Base-by-base conservation (phyloP, 2,797 vertebrate species). In the Heliangelus exortis region DNA sequence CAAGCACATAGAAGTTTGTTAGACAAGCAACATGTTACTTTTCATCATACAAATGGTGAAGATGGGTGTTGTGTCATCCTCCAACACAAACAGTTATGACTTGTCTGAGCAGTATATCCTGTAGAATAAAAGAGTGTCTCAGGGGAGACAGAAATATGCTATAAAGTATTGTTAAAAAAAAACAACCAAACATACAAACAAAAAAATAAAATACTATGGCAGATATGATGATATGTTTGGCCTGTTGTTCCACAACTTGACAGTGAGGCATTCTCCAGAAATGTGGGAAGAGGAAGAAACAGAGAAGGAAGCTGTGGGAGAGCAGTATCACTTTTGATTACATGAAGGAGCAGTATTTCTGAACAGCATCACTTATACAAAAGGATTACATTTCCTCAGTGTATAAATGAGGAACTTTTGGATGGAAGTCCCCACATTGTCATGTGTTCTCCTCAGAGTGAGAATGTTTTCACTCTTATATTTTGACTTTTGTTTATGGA, bases 311-410 rank as follows among this genome's bases (percentile, higher is more conserved):
- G 41, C 72, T 80, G 68, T 75, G 95, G 50, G 87, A 95, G 26
- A 71, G 43, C 50, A 90, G 41, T 57, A 93, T 92, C 92, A 66
- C 51, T 91, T 83, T 1, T 89, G 58, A 78, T 17, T 48, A 36
- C 31, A 55, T 25, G 68, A 72, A 87, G 73, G 61, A 93, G 57
- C 48, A 85, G 50, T 80, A 94, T 94, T 94, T 94, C 77, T 95
- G 69, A 90, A 91, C 84, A 95, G 92, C 87, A 93, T 66, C 95
- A 80, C 78, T 93, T 90, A 41, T 7, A 74, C 84, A 89, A 74
- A 28, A 89, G 72, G 31, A 62, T 45, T 85, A 28, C 34, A 92
- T 48, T 74, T 95, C 58, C 51, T 75, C 29, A 72, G 29, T n/a
- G 34, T 48, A 77, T 34, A 85, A 93, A 89, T 41, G 34, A 57